A percentile compares a stretch with the other conserved stretches of the same genome.
These are phyloP conservation scores for Drosophila kohkoa DNA, from an alignment of 1,140 invertebrate species.

Conservation along the genomic window DNA sequence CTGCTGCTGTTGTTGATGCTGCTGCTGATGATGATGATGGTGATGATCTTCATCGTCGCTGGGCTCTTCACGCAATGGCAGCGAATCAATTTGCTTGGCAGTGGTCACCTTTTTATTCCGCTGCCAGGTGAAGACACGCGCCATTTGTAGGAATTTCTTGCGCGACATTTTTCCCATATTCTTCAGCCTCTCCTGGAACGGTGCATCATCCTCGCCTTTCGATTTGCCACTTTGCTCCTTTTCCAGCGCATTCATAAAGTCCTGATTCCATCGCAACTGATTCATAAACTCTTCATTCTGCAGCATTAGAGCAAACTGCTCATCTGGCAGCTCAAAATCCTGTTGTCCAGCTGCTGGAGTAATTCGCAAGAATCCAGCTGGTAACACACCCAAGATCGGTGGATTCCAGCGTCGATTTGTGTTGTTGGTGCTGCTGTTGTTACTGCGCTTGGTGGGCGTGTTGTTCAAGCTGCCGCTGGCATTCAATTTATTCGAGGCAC, in stretches of 20 bases:
- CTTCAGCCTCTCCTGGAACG: constrained; percentile 92
- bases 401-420: constrained; percentile 90
- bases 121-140: constrained; percentile 90
- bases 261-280: constrained; percentile 94
- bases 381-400: constrained; percentile 92
- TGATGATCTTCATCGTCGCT: constrained; percentile 87
- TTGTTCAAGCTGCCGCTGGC: constrained; percentile 46
- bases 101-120: constrained; percentile 88
- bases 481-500: constrained; percentile 46
- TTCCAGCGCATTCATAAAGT: constrained; percentile 94
- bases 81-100: constrained; percentile 86
- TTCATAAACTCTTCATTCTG: constrained; percentile 97
- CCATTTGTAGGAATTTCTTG: constrained; percentile 93
- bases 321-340: constrained; percentile 88
- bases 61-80: constrained; percentile 87
- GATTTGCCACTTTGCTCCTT: constrained; percentile 87
- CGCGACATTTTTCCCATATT: constrained; percentile 96
- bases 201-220: constrained; percentile 90
- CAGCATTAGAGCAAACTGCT: constrained; percentile 94
- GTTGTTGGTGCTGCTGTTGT: constrained; percentile 35
- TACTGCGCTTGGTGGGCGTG: constrained; percentile 64
- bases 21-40: constrained; percentile 65
- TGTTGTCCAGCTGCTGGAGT: constrained; percentile 57
- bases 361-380: constrained; percentile 90
- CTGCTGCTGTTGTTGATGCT: constrained; percentile 42